phyloP scores from a whole-genome alignment of 2,888 invertebrate genomes.

The Hirtodrosophila duncani region DNA sequence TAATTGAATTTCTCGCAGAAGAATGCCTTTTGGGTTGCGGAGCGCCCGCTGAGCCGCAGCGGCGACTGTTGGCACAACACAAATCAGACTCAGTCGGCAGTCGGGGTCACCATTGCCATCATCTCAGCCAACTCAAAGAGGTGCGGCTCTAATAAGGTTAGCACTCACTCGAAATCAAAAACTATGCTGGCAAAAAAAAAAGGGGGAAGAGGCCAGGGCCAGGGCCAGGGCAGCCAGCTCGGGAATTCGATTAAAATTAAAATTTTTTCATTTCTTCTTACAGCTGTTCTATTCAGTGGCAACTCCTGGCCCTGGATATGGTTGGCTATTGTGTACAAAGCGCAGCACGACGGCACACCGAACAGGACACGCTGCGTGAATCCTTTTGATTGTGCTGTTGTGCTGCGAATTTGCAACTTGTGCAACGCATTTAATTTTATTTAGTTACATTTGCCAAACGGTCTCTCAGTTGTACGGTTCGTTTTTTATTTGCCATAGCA shows the following conservation, averaged over 20 bases:
- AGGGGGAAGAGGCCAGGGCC: constrained; percentile 27
- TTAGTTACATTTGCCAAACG: constrained; percentile 66
- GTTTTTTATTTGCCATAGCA: constrained; percentile 11
- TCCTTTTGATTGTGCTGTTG: constrained; percentile 65
- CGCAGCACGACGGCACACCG: too few species aligned
- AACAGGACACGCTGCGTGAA: constrained; percentile 59
- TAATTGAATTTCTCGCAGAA: constrained; percentile 57
- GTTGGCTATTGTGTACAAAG: constrained; percentile 8
- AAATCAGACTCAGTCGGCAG: constrained; percentile 55
- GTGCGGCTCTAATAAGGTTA: constrained; percentile 55
- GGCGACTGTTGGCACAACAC: constrained; percentile 73
- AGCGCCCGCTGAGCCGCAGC: constrained; percentile 57
- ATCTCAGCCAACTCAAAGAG: too few species aligned
- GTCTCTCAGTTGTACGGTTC: constrained; percentile 2
- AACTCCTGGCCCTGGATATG: not conserved
- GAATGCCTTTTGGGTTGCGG: constrained; percentile 41
- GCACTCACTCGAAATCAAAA: constrained; percentile 45
- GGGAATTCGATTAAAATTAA: constrained; percentile 72
- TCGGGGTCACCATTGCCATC: too few species aligned
- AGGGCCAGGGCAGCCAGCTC: not conserved
- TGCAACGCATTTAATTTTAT: constrained; percentile 66
- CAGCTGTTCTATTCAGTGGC: constrained; percentile 27
- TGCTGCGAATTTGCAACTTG: constrained; percentile 61
- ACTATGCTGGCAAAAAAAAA: constrained; percentile 45
- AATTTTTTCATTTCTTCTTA: constrained; percentile 36